These are phyloP conservation scores for Adelges cooleyi DNA, from an alignment of 1,140 invertebrate genomes.

Conservation along the genomic window DNA sequence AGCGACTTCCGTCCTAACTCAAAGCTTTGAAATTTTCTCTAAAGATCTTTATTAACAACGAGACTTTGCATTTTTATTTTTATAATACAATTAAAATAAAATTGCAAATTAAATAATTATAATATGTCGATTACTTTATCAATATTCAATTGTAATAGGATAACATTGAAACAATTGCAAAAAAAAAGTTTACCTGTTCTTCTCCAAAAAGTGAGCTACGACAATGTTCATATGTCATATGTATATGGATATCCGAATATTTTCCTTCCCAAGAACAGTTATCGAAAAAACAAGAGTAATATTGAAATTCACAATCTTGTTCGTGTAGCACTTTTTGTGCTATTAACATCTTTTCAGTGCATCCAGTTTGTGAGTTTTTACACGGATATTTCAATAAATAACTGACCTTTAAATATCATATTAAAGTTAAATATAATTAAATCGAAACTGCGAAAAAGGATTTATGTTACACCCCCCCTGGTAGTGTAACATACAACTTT, in stretches of 20 bases:
- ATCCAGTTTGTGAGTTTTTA: conserved; percentile 32
- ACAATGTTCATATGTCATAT: conserved; percentile 30
- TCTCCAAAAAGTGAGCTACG: conserved; percentile 29
- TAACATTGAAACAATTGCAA: too few relatives aligned
- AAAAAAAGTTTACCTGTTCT: conserved; percentile 25
- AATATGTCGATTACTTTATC: not conserved
- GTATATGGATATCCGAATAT: conserved; percentile 31
- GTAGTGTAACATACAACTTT: too few relatives aligned
- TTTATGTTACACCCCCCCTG: too few relatives aligned
- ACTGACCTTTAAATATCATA: conserved; percentile 26
- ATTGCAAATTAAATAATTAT: not conserved
- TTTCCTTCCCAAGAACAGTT: conserved; percentile 33
- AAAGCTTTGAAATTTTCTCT: too few relatives aligned
- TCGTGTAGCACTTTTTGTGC: conserved; percentile 33
- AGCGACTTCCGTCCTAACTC: too few relatives aligned
- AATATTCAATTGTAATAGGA: too few relatives aligned
- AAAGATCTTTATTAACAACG: too few relatives aligned
- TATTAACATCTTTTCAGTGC: conserved; percentile 30
- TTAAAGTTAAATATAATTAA: too few relatives aligned
- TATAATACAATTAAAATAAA: too few relatives aligned
- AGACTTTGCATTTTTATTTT: too few relatives aligned
- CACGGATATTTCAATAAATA: conserved; percentile 33
- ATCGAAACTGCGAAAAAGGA: too few relatives aligned
- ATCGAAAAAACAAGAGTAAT: conserved; percentile 32
- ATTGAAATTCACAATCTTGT: conserved; percentile 32